Conservation (phyloP, 2,888 invertebrate species). For the Luffia ferchaultella region DNA sequence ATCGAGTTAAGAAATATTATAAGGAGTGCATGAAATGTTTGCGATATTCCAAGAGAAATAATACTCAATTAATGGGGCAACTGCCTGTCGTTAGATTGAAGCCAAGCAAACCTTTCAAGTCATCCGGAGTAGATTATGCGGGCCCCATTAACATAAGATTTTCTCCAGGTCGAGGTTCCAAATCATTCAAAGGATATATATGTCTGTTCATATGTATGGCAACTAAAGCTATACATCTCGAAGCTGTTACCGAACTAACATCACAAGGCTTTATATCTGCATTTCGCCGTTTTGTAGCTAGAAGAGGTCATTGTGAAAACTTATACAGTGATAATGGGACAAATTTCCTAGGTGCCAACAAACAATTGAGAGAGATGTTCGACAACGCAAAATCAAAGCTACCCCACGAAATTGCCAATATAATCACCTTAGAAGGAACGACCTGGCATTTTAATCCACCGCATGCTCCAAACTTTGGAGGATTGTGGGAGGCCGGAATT, state of each 20-base stretch:
- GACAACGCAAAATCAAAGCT: slow-evolving; percentile 2
- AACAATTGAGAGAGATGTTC: slow-evolving; percentile 8
- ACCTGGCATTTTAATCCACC: slow-evolving; percentile 20
- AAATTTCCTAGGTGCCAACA: slow-evolving; percentile 17
- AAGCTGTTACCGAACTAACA: slow-evolving; percentile 10
- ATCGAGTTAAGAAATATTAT: slow-evolving; percentile 12
- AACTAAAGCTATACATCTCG: slow-evolving; percentile 13
- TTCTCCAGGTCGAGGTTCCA: not conserved
- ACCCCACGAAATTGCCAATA: slow-evolving; percentile 5
- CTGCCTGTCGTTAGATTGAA: slow-evolving; percentile 9
- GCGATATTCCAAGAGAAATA: not conserved
- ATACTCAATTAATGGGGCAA: slow-evolving; percentile 11
- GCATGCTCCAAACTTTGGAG: slow-evolving; percentile 16
- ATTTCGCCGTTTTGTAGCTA: slow-evolving; percentile 15
- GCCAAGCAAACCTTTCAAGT: slow-evolving; percentile 7
- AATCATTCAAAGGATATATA: slow-evolving; percentile 9
- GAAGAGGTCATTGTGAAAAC: slow-evolving; percentile 16
- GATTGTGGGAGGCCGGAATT: slow-evolving; percentile 18
- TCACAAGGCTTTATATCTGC: slow-evolving; percentile 15
- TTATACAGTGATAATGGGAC: slow-evolving; percentile 18
- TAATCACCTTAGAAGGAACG: slow-evolving; percentile 10
- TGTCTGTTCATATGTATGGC: slow-evolving; percentile 11
- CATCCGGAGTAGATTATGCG: slow-evolving; percentile 6
- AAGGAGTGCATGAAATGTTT: slow-evolving; percentile 17
- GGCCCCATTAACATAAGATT: not conserved